Base-by-base conservation (phyloP, 2,113 vertebrate genomes). In the Reinhardtius hippoglossoides region DNA sequence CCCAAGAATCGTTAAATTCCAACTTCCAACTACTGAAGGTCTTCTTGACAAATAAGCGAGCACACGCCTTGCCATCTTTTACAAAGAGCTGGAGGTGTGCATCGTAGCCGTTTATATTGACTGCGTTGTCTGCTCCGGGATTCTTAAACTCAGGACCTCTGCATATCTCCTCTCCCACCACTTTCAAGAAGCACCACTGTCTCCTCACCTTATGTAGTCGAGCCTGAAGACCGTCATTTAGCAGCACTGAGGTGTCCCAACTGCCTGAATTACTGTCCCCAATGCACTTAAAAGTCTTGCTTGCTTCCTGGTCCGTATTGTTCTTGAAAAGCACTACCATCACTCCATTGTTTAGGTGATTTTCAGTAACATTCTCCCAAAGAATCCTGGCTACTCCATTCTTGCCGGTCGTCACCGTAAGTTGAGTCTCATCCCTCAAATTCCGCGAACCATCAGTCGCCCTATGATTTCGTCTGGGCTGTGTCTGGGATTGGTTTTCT, bases 11-110 rank as follows among this genome's bases (percentile, higher is more conserved):
- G 10, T 57, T 35, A 44, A 88, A 87, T 26, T 40, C 40, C 1
- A 42, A 61, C 23, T 0, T 74, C 90, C 90, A 89, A 3, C 77
- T 40, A 9, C 14, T 27, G 13, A 88, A 84, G 2, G 27, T 48
- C 12, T 54, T 81, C 0, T 55, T n/a, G 1, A 91, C 62, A 37
- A 37, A 81, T 15, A 91, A 64, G 24, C 88, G 88, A 66, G 78
- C 90, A 13, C 88, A 88, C n/a, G 84, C 90, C n/a, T 76, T 88
- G 6, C 88, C 88, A 2, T 88, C 74, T 27, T 82, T 84, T 23
- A 67, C 84, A 57, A 85, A 84, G 12, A 91, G 80, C 31, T 89
- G 84, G 9, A 91, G 73, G 1, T 4, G 4, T 48, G 84, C 81
- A 0, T 77, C 3, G 23, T 75, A 75, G 65, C 52, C 77, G 6